Conservation (phyloP, 2,888 invertebrate species). For the Amphiduros pacificus region DNA sequence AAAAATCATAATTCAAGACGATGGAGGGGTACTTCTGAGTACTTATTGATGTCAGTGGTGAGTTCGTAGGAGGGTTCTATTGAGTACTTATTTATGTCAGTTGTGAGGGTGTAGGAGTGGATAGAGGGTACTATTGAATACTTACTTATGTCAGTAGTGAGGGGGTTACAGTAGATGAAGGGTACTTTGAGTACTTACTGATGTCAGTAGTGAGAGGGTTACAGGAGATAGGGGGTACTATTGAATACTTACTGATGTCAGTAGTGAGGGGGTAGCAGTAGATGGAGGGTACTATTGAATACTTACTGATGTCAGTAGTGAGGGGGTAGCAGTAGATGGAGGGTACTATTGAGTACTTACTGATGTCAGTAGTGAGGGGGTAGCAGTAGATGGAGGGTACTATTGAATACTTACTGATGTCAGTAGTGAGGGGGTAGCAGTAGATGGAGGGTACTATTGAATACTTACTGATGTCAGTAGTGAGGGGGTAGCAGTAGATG, state of each 20-base stretch:
- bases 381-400: slow-evolving; percentile 41
- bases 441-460: slow-evolving; percentile 48
- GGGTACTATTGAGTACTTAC: too few relatives aligned
- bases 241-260: slow-evolving; percentile 39
- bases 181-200: too few relatives aligned
- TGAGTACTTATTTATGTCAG: slow-evolving; percentile 39
- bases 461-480: slow-evolving; percentile 39
- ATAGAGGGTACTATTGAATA: slow-evolving; percentile 50
- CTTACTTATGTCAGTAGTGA: too few relatives aligned
- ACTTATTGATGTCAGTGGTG: too few relatives aligned
- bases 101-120: slow-evolving; percentile 41
- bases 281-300: slow-evolving; percentile 47
- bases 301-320: slow-evolving; percentile 34
- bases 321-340: too few relatives aligned
- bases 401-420: slow-evolving; percentile 44
- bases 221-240: too few relatives aligned
- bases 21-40: too few relatives aligned
- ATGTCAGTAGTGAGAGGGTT: too few relatives aligned
- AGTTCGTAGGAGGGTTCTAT: too few relatives aligned
- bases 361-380: slow-evolving; percentile 24
- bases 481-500: neutral
- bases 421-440: slow-evolving; percentile 39
- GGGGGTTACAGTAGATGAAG: too few relatives aligned
- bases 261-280: slow-evolving; percentile 42
- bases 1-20: too few relatives aligned